Conservation (phyloP, 2,888 invertebrate genomes). For the Aphidius colemani region DNA sequence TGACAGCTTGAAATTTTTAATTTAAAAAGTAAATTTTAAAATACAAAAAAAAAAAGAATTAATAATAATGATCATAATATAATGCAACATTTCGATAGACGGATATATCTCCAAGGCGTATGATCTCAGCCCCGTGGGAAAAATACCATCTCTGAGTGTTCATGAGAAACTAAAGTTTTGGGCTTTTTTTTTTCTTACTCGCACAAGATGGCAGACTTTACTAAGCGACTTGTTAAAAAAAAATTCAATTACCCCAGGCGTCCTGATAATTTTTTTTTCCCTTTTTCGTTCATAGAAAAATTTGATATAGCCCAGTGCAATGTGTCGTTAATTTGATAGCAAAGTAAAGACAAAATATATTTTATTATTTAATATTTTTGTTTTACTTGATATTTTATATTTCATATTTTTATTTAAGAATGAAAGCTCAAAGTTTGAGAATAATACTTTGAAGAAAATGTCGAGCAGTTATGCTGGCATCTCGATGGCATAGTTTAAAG, state of each 20-base stretch:
- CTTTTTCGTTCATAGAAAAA: not conserved
- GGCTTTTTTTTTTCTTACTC: not conserved
- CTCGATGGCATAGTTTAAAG: constrained; percentile 8
- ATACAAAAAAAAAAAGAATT: too few species aligned
- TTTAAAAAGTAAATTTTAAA: too few species aligned
- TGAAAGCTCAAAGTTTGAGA: constrained; percentile 5
- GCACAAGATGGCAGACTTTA: not conserved
- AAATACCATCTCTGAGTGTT: not conserved
- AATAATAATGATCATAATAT: too few species aligned
- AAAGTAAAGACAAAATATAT: not conserved
- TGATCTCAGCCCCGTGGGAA: not conserved
- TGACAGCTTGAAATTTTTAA: too few species aligned
- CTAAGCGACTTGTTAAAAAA: not conserved
- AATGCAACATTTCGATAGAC: too few species aligned
- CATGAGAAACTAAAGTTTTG: not conserved
- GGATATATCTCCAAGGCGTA: not conserved
- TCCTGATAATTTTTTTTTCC: not conserved
- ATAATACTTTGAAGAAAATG: constrained; percentile 6
- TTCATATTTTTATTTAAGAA: too few species aligned
- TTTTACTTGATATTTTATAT: not conserved
- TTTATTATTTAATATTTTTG: not conserved
- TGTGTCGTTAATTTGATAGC: constrained; percentile 6
- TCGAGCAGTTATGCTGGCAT: constrained; percentile 1
- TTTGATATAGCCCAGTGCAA: not conserved
- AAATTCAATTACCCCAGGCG: constrained; percentile 6